A percentile compares a stretch with the other conserved stretches of the same genome.
These are phyloP conservation scores for Chondrilla cf. caribensis DNA, from an alignment of 37 sponge, comb jelly and placozoan species.

Conservation along the genomic window DNA sequence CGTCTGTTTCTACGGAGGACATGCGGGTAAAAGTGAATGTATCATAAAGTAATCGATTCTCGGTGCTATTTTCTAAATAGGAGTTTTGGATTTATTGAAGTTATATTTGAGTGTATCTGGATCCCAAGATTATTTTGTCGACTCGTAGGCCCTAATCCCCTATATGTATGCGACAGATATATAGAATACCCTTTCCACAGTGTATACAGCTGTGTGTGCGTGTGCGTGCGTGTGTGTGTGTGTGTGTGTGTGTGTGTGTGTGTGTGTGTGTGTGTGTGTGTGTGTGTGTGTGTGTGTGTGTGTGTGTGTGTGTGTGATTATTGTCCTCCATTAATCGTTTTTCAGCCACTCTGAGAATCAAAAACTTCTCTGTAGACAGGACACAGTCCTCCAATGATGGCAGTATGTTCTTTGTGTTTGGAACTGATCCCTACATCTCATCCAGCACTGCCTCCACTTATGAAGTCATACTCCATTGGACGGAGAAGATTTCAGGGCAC, in stretches of 20 bases:
- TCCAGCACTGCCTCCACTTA: neutral
- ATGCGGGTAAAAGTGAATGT: no score
- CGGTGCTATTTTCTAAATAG: no score
- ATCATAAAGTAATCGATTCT: no score
- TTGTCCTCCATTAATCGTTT: no score
- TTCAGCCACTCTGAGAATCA: no score
- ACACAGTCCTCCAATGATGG: neutral
- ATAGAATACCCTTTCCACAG: neutral
- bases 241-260: conserved; percentile 33
- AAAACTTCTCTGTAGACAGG: no score
- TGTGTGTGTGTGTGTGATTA: conserved; percentile 2
- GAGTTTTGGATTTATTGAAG: no score
- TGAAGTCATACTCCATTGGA: neutral
- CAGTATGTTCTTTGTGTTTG: neutral
- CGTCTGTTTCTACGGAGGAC: no score
- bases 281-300: conserved; percentile 22
- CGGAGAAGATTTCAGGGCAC: neutral
- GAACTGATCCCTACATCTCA: neutral
- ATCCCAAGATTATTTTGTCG: no score
- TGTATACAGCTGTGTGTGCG: neutral
- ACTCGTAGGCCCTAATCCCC: no score
- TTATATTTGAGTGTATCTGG: no score
- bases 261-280: conserved; percentile 26
- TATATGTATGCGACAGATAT: no score
- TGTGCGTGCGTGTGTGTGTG: conserved; percentile 28